phyloP scores from a whole-genome alignment of 2,888 invertebrate species.

The Pheosia tremula region DNA sequence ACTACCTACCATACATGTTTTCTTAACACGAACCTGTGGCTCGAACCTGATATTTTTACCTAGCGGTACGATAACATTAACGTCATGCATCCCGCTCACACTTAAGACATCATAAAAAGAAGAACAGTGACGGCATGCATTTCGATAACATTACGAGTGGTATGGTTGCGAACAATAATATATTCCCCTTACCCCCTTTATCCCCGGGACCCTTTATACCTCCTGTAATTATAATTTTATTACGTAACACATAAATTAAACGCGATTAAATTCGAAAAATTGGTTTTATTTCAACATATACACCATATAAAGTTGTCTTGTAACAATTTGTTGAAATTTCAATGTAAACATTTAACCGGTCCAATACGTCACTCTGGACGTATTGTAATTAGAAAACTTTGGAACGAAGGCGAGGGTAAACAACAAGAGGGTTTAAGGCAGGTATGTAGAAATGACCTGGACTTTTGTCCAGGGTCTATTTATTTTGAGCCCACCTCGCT shows the following conservation, averaged over 20 bases:
- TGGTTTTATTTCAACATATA: too few relatives aligned
- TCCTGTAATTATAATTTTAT: too few relatives aligned
- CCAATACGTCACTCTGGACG: slow-evolving; percentile 5
- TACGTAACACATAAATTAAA: too few relatives aligned
- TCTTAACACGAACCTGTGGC: neutral
- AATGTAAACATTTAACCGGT: neutral
- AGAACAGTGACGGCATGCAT: too few relatives aligned
- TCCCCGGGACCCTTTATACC: too few relatives aligned
- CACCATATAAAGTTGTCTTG: neutral
- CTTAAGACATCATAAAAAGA: too few relatives aligned
- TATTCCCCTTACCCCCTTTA: too few relatives aligned
- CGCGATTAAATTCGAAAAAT: too few relatives aligned
- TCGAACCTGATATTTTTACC: neutral
- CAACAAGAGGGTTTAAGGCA: neutral
- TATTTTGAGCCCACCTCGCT: neutral
- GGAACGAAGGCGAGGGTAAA: slow-evolving; percentile 3
- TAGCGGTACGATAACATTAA: too few relatives aligned
- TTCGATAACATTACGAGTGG: too few relatives aligned
- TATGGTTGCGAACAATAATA: too few relatives aligned
- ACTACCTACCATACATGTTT: neutral
- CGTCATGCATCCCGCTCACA: too few relatives aligned
- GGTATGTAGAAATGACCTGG: neutral
- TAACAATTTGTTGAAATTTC: neutral
- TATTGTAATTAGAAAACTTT: slow-evolving; percentile 8
- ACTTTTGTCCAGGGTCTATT: neutral